These are phyloP conservation scores for Triops cancriformis DNA, from an alignment of 1,140 invertebrate genomes.

Conservation along the genomic window DNA sequence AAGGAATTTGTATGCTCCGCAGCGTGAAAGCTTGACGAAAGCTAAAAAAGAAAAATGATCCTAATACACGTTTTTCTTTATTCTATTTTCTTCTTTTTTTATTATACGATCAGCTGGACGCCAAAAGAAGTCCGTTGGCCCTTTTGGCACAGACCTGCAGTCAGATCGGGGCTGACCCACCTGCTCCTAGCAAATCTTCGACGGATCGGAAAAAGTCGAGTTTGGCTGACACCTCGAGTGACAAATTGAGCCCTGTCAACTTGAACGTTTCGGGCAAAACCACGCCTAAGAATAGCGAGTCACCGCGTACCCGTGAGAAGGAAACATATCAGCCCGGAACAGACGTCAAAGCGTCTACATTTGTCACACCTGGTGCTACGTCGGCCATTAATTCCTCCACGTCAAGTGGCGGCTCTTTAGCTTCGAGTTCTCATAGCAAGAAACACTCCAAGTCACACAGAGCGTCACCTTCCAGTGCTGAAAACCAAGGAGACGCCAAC, in stretches of 20 bases:
- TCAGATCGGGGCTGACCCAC: conserved; percentile 89
- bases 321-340: neutral
- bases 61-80: neutral
- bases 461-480: neutral
- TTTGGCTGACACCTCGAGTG: neutral
- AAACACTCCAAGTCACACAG: neutral
- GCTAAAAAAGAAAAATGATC: neutral
- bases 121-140: conserved; percentile 94
- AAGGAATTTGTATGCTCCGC: neutral
- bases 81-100: neutral
- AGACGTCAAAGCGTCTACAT: conserved; percentile 8
- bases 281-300: conserved; percentile 12
- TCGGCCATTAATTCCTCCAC: neutral
- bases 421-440: neutral
- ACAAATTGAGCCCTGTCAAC: conserved; percentile 13
- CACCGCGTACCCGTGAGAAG: neutral
- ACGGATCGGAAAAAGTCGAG: neutral
- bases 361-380: neutral
- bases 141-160: conserved; percentile 94
- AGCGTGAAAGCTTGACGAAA: neutral
- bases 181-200: conserved; percentile 58
- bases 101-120: conserved; percentile 69
- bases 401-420: neutral
- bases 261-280: neutral
- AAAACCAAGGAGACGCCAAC: neutral